Evolutionary conservation across 2,113 vertebrate genomes (phyloP), one percentile per base, ranked within the genome.

Genomic region (Rhinogobius similis): DNA sequence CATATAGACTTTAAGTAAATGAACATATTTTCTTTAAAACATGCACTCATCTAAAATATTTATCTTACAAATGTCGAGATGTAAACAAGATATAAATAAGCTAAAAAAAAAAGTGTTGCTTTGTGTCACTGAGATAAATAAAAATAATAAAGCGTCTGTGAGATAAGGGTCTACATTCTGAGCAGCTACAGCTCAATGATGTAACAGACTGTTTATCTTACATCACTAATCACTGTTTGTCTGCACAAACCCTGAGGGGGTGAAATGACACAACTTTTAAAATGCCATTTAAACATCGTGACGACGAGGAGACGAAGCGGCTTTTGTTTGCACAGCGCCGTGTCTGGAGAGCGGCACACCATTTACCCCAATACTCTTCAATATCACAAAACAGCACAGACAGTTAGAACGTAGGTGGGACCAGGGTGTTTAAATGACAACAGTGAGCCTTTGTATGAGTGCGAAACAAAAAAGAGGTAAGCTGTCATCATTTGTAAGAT

Each of bases 221-320:
- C 58, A 36, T 61, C 58, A 61, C 58, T 61, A n/a, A 61, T 61
- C 58, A 21, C 29, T 12, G 58, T 61, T 61, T 36, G 58, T 61
- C 58, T n/a, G 29, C 27, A 11, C 7, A 21, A n/a, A 61, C 21
- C 58, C 29, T 12, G 29, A 38, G 58, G 32, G 29, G 12, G 6
- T 32, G 16, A 59, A 29, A 32, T 9, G 27, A 32, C 7, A 29
- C 27, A 2, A 16, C 58, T 38, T 21, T 61, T 36, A n/a, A 61
- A 61, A n/a, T 38, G 27, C 20, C 58, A 38, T 38, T 58, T 11
- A 61, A 27, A 38, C 58, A 12, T 38, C 5, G 29, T 38, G 27
- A 61, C 58, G 13, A 38, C 16, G 10, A 5, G 56, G 12, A 10
- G 56, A 10, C 16, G 14, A 14, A 1, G 13, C 24, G 18, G 13